Percentiles rank a stretch among this genome's conserved stretches.
These are phyloP conservation scores for Progne subis DNA, from an alignment of 2,113 vertebrate species.

Conservation along the genomic window DNA sequence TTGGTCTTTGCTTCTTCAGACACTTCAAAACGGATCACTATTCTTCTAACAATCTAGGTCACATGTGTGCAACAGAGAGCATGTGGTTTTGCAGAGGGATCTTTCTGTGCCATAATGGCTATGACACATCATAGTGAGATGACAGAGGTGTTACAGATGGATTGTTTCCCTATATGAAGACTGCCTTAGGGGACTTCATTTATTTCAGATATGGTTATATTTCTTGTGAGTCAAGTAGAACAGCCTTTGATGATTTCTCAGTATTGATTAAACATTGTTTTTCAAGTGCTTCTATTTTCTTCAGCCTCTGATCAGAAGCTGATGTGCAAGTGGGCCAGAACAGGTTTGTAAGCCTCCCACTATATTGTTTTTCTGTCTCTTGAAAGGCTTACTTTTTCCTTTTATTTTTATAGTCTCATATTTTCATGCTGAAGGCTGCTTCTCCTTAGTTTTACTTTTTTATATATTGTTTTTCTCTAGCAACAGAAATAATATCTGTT, in stretches of 20 bases:
- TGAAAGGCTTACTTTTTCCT: not conserved
- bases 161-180: not conserved
- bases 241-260: not conserved
- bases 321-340: not conserved
- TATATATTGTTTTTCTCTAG: not conserved
- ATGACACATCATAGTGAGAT: not conserved
- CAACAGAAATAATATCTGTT: not conserved
- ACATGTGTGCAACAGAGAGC: accelerated
- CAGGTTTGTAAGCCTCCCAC: not conserved
- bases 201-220: not conserved
- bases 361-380: not conserved
- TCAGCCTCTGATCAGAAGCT: not conserved
- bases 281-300: not conserved
- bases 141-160: not conserved
- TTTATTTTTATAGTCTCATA: not conserved
- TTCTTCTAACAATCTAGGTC: not conserved
- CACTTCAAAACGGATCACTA: not conserved
- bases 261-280: not conserved
- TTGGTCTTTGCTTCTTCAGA: not conserved
- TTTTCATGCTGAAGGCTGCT: not conserved
- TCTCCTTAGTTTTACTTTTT: not conserved
- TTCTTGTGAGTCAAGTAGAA: not conserved
- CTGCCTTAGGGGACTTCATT: not conserved
- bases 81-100: not conserved
- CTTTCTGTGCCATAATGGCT: not conserved